Evolutionary conservation across 2,888 invertebrate genomes (phyloP), one percentile per base, ranked within the genome.

Genomic region (Drosophila rellima): DNA sequence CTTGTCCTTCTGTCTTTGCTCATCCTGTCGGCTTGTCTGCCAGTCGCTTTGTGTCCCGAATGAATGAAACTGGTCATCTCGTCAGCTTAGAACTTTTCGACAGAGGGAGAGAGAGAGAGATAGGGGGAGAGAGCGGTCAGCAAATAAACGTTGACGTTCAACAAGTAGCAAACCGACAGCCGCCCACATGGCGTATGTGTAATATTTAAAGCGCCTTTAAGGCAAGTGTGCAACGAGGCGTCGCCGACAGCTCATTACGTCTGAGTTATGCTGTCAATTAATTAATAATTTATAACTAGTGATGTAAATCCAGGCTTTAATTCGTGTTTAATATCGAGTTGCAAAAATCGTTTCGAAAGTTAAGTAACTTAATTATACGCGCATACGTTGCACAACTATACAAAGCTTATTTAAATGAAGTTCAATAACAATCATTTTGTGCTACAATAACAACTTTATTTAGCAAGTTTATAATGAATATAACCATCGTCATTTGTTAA

Each of bases 191-290:
- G 51, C 80, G 75, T 71, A 81, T 83, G 79, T 55, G 77, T 40
- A 45, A 74, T 66, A 52, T 65, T 68, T 75, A 62, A 71, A 57
- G 48, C n/a, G 35, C 39, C 66, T 70, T 77, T 54, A 75, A 62
- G 56, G 39, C 57, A 47, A 42, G 29, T 61, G 80, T 70, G 78
- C 78, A 78, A 42, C 67, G 56, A 65, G 56, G 73, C 77, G 50
- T 48, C 23, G 62, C 55, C 64, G 65, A 52, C 60, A 70, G 72
- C 83, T 80, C 82, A 78, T 83, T 82, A 80, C 55, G 62, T 61
- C 64, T 84, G 80, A 87, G 82, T 80, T 80, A 84, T 82, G 82
- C 75, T 75, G 87, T 83, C 82, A 87, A 83, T 26, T 26, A 26
- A 26, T 26, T 7, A 26, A 26, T 26, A 7, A 26, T 26, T 26